These are phyloP conservation scores for Cyanoliseus patagonus DNA, from an alignment of 2,113 vertebrate species.

Conservation along the genomic window DNA sequence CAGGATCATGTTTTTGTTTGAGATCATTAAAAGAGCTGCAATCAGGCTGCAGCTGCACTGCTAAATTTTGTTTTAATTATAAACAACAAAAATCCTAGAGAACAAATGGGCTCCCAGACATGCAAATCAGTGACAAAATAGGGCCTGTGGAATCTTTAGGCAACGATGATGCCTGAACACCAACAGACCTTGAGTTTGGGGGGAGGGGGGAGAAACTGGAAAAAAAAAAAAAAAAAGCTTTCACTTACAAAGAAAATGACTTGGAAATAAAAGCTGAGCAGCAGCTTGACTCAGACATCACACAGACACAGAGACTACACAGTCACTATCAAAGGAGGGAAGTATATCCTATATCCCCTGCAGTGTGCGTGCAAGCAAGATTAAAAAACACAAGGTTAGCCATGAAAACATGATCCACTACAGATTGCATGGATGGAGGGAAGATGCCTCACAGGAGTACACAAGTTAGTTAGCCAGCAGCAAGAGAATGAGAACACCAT, in stretches of 20 bases:
- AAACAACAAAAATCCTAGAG: background rate
- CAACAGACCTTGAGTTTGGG: background rate
- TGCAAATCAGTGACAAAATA: background rate
- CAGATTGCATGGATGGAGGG: background rate
- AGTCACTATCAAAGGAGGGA: background rate
- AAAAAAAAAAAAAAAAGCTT: background rate
- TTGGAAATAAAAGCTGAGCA: background rate
- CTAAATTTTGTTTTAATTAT: background rate
- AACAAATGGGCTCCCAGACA: background rate
- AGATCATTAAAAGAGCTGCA: background rate
- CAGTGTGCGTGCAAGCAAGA: fast-evolving
- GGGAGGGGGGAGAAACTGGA: background rate
- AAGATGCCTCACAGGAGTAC: background rate
- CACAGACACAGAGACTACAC: background rate
- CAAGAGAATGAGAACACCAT: background rate
- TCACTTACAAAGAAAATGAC: background rate
- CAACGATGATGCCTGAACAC: background rate
- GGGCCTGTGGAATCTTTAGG: background rate
- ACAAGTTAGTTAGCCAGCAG: background rate
- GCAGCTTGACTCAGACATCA: background rate
- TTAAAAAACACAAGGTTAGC: background rate
- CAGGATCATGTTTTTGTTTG: background rate
- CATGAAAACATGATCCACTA: background rate
- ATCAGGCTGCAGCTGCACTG: background rate
- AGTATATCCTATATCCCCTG: background rate